These are phyloP conservation scores for Potamilus streckersoni DNA, from an alignment of 1,140 invertebrate genomes.

Conservation along the genomic window DNA sequence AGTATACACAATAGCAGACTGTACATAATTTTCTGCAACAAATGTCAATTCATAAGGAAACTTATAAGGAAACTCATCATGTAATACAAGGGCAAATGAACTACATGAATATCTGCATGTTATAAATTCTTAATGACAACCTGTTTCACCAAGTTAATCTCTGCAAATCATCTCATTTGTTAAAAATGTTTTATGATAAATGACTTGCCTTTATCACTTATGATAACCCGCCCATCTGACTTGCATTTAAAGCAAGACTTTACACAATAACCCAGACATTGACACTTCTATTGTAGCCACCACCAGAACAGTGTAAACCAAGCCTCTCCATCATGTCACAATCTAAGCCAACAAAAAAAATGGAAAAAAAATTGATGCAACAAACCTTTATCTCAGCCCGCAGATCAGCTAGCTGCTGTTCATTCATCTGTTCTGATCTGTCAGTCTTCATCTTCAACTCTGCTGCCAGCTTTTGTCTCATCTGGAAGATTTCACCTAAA, in stretches of 20 bases:
- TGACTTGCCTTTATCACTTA: no score
- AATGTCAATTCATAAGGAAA: no score
- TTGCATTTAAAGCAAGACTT: neutral
- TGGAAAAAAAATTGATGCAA: neutral
- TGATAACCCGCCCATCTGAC: no score
- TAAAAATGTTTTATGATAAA: no score
- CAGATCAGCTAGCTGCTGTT: conserved; percentile 55
- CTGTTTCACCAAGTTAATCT: no score
- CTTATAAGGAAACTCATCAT: no score
- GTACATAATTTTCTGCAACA: no score
- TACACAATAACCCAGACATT: neutral
- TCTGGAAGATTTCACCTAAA: conserved; percentile 52
- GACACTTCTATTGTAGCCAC: neutral
- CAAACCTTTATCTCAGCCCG: conserved; percentile 62
- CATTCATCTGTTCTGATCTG: conserved; percentile 53
- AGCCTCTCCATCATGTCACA: neutral
- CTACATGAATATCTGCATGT: no score
- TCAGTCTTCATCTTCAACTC: conserved; percentile 57
- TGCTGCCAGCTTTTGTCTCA: conserved; percentile 52
- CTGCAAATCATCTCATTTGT: no score
- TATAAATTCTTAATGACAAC: no score
- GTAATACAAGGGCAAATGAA: no score
- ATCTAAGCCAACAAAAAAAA: neutral
- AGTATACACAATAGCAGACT: no score
- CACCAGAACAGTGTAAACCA: neutral